Base-by-base conservation (phyloP, 2,888 invertebrate genomes). In the Electrophaes corylata region DNA sequence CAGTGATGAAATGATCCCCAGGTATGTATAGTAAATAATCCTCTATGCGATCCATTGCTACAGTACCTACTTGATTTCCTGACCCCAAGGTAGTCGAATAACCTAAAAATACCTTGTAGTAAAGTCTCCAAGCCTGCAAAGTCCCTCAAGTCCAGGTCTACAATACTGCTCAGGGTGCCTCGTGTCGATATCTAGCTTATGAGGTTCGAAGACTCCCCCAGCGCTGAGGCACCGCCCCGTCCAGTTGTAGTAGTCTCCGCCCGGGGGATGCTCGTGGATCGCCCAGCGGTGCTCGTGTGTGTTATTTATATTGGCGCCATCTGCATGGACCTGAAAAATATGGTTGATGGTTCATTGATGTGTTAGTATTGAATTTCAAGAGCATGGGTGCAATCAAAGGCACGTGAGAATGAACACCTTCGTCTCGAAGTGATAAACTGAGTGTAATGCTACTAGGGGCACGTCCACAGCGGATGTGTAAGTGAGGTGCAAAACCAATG, bases 161-260 rank as follows among this genome's bases (percentile, higher is more conserved):
- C 96, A 96, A 67, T 92, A 93, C 29, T 88, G 81, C 66, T 94
- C 92, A 0, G 92, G 92, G 19, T 93, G 92, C n/a, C 92, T 84
- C 16, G 93, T 86, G 75, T 94, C 93, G 64, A 93, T 93, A 61
- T 94, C 93, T 19, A 95, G 94, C 67, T 94, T 93, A 70, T 94
- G 94, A 0, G 98, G 98, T 86, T 98, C 96, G 77, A 93, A 96
- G 51, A 89, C 76, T 0, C 76, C 78, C 4, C 96, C 97, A 0
- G 96, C 94, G 67, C 96, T 96, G 8, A 96, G 85, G 78, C 98
- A 98, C 33, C 98, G 91, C 40, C 93, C 94, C 23, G 96, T 95
- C 98, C 98, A 98, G 84, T 97, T 96, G 82, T 97, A 97, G 84
- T 95, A 98, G 85, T 98, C 98, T 60, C 93, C 94, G 14, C 96